Evolutionary conservation across 2,888 invertebrate genomes (phyloP).

Genomic region (Ichneumoninae sp.): DNA sequence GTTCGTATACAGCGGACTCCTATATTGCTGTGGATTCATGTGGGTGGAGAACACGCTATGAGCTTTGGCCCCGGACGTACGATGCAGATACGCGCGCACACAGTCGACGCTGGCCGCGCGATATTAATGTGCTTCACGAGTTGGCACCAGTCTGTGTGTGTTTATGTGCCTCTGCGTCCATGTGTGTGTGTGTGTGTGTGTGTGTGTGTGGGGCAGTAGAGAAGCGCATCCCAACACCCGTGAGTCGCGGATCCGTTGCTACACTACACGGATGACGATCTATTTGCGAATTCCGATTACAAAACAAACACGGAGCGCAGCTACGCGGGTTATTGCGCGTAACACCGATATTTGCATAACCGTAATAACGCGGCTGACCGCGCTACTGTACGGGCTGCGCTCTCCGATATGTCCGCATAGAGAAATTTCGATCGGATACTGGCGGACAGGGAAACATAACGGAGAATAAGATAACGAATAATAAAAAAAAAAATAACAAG

Average conservation of each 20-base stretch:
- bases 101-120: neutral
- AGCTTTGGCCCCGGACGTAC: slow-evolving; percentile 32
- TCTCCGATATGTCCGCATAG: slow-evolving; percentile 49
- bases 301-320: slow-evolving; percentile 74
- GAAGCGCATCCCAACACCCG: slow-evolving; percentile 40
- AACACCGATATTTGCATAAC: slow-evolving; percentile 75
- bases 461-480: neutral
- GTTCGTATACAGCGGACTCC: neutral
- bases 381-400: slow-evolving; percentile 44
- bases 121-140: slow-evolving; percentile 18
- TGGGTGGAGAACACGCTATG: slow-evolving; percentile 16
- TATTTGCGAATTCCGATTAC: slow-evolving; percentile 78
- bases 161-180: neutral
- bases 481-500: neutral
- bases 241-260: slow-evolving; percentile 48
- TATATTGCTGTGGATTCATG: slow-evolving; percentile 17
- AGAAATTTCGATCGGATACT: slow-evolving; percentile 40
- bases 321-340: slow-evolving; percentile 72
- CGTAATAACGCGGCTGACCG: slow-evolving; percentile 70
- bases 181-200: slow-evolving; percentile 32
- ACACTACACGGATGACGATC: slow-evolving; percentile 71
- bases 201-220: slow-evolving; percentile 20
- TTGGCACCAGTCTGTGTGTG: neutral
- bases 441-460: neutral
- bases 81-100: slow-evolving; percentile 17